phyloP scores from a whole-genome alignment of 35 echinoderm and acorn worm species.

The Heliocidaris tuberculata region DNA sequence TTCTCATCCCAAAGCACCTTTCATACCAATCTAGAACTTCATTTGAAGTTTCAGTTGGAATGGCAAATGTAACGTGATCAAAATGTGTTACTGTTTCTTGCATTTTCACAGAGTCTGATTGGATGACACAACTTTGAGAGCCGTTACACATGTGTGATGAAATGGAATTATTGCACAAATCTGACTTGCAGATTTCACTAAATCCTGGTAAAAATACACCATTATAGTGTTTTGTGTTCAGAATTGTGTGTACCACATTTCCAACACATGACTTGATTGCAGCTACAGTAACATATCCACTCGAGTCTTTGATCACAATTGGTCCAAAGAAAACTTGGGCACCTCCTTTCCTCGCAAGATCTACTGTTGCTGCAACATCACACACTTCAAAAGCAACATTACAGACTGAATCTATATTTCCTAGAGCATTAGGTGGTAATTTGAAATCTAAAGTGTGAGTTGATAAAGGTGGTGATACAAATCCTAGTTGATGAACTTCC shows the following conservation, averaged over 20 bases:
- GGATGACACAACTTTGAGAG: background rate
- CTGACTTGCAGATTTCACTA: background rate
- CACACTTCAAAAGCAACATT: slow-evolving; percentile 88
- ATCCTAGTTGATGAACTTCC: slow-evolving; percentile 1
- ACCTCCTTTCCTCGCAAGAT: slow-evolving; percentile 56
- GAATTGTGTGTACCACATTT: slow-evolving; percentile 82
- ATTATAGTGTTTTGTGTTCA: slow-evolving; percentile 72
- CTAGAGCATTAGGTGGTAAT: background rate
- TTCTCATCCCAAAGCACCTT: slow-evolving; percentile 87
- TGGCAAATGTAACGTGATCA: slow-evolving; percentile 92
- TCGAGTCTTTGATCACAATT: slow-evolving; percentile 33
- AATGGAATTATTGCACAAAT: slow-evolving; percentile 18
- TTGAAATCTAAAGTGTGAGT: background rate
- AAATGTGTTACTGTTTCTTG: slow-evolving; percentile 64
- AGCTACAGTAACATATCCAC: slow-evolving; percentile 62
- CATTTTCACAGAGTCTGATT: background rate
- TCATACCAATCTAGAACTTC: slow-evolving; percentile 78
- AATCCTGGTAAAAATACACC: slow-evolving; percentile 91
- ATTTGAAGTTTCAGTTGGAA: slow-evolving; percentile 62
- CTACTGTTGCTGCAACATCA: slow-evolving; percentile 68
- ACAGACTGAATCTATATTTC: slow-evolving; percentile 71
- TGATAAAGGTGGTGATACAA: background rate
- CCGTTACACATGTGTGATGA: background rate
- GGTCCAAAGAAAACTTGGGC: slow-evolving; percentile 68
- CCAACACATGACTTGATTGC: slow-evolving; percentile 85